These are phyloP conservation scores for Tapera naevia DNA, from an alignment of 2,797 vertebrate species.

Conservation along the genomic window DNA sequence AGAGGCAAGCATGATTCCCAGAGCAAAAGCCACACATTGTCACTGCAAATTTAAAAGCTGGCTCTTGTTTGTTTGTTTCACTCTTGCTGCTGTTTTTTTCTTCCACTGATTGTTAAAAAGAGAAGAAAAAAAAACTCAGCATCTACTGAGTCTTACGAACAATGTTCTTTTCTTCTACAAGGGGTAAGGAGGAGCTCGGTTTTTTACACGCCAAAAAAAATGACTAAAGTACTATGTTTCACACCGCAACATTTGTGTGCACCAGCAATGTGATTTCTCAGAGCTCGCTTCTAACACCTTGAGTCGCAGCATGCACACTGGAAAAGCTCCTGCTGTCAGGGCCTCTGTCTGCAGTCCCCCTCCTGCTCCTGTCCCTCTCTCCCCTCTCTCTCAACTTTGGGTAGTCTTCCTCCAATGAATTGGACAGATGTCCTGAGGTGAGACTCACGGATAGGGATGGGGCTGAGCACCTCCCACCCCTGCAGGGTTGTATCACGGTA, in stretches of 20 bases:
- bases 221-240: background rate
- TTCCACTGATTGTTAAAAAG: background rate
- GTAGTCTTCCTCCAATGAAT: background rate
- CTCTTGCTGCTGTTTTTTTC: background rate
- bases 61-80: background rate
- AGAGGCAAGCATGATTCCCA: background rate
- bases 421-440: background rate
- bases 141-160: background rate
- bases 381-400: background rate
- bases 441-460: background rate
- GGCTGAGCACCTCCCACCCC: background rate
- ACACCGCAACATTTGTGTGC: background rate
- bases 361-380: fast-evolving
- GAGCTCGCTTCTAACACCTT: background rate
- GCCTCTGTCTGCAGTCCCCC: background rate
- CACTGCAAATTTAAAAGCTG: background rate
- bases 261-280: background rate
- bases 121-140: background rate
- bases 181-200: background rate
- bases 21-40: background rate
- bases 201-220: background rate
- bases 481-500: background rate
- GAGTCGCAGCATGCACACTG: fast-evolving
- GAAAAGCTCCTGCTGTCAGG: background rate
- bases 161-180: background rate